Evolutionary conservation across 2,797 vertebrate species (phyloP).

Genomic region (Eremophila alpestris): DNA sequence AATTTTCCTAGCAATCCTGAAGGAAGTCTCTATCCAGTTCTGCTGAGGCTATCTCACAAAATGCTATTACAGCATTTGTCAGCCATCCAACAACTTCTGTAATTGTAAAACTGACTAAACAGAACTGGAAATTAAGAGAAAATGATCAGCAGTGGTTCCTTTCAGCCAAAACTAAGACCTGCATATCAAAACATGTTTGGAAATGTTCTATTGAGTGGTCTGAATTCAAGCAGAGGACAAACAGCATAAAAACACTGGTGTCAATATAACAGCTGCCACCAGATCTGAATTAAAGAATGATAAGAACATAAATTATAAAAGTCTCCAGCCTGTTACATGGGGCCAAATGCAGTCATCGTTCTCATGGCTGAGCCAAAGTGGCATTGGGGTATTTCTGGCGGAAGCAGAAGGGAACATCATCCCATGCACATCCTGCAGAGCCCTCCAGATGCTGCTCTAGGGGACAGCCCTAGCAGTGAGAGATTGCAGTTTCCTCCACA

Average conservation of each 20-base stretch:
- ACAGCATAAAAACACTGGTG: not conserved
- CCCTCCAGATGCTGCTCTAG: not conserved
- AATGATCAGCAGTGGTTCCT: not conserved
- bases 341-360: not conserved
- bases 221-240: slow-evolving; percentile 8
- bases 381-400: not conserved
- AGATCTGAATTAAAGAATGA: not conserved
- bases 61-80: not conserved
- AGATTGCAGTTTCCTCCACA: not conserved
- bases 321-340: not conserved
- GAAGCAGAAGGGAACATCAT: not conserved
- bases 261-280: not conserved
- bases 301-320: not conserved
- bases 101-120: not conserved
- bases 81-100: not conserved
- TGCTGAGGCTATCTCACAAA: not conserved
- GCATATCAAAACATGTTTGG: not conserved
- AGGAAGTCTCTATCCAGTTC: not conserved
- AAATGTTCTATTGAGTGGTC: not conserved
- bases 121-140: not conserved
- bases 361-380: not conserved
- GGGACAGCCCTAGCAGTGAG: not conserved
- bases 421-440: not conserved
- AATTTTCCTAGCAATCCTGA: not conserved
- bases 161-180: not conserved